phyloP scores from a whole-genome alignment of 2,113 vertebrate species.

The Ctenomys sociabilis region DNA sequence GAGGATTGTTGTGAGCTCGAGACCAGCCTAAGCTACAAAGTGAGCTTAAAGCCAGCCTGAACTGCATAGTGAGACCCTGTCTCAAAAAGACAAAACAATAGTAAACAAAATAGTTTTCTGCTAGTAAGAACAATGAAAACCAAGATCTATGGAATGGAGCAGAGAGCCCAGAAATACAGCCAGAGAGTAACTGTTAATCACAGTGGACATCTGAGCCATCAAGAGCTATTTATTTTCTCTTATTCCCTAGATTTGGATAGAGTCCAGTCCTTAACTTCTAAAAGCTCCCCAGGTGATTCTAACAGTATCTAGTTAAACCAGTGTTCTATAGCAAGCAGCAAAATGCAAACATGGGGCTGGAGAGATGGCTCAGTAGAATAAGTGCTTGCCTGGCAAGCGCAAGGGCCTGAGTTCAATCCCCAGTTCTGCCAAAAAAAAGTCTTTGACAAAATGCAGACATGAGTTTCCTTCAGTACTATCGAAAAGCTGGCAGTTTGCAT shows the following conservation, averaged over 20 bases:
- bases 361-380: too few relatives aligned
- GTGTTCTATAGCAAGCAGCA: constrained; percentile 32
- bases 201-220: not conserved
- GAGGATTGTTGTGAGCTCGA: too few relatives aligned
- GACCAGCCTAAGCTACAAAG: too few relatives aligned
- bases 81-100: not conserved
- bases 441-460: constrained; percentile 16
- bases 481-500: not conserved
- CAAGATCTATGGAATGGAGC: not conserved
- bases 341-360: not conserved
- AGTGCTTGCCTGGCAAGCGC: too few relatives aligned
- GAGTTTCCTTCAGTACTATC: not conserved
- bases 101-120: not conserved
- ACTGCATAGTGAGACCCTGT: too few relatives aligned
- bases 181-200: constrained; percentile 7
- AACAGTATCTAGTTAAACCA: not conserved
- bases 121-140: not conserved
- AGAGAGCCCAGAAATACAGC: not conserved
- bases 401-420: too few relatives aligned
- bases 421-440: too few relatives aligned
- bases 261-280: not conserved
- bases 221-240: not conserved
- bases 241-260: not conserved
- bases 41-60: too few relatives aligned
- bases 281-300: constrained; percentile 41